Percentiles rank a stretch among this genome's conserved stretches.
phyloP scores from a whole-genome alignment of 2,888 invertebrate species.

The Tenthredo mesomela region DNA sequence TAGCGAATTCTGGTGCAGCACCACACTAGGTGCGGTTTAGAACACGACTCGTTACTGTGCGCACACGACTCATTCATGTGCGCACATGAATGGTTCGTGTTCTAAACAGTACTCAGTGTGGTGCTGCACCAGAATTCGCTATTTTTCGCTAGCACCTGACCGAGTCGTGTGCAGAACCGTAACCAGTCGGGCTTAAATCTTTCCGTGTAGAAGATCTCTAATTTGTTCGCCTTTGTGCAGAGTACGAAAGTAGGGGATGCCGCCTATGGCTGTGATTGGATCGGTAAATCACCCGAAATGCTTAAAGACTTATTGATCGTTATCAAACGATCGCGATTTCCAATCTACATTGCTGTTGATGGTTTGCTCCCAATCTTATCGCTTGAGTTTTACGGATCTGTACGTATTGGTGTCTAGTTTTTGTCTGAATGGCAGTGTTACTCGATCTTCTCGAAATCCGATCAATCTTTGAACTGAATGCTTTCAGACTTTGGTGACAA shows the following conservation, averaged over 20 bases:
- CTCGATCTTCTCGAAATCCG: not conserved
- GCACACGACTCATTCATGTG: no score
- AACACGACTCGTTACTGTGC: no score
- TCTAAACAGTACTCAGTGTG: no score
- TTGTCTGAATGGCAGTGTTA: not conserved
- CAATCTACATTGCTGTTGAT: not conserved
- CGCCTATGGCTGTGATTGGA: slow-evolving; percentile 17
- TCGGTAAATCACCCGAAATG: slow-evolving; percentile 20
- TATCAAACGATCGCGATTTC: slow-evolving; percentile 6
- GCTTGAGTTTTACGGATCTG: slow-evolving; percentile 20
- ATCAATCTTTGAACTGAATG: not conserved
- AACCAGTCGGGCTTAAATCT: no score
- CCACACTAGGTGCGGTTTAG: no score
- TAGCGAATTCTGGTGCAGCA: no score
- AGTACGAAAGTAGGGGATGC: not conserved
- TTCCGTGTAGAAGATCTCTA: not conserved
- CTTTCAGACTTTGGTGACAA: not conserved
- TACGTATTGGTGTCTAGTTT: not conserved
- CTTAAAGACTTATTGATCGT: not conserved
- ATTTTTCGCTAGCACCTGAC: no score
- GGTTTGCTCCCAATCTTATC: slow-evolving; percentile 27
- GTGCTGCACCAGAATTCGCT: no score
- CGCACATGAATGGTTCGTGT: no score
- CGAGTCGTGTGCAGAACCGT: no score
- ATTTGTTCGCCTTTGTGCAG: not conserved